phyloP scores from a whole-genome alignment of 2,888 invertebrate species.

The Byasa hedistus region DNA sequence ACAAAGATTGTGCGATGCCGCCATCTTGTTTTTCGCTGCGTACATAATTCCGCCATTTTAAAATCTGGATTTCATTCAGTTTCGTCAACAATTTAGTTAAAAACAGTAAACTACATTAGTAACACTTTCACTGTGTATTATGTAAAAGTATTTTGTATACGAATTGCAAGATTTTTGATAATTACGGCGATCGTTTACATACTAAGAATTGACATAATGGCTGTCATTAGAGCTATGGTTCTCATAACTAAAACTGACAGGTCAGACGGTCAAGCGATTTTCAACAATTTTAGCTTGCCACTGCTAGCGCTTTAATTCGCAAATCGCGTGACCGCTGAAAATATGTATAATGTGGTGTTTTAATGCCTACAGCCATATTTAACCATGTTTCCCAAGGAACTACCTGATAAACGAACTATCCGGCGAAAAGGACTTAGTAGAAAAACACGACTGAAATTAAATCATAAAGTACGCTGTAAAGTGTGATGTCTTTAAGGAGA shows the following conservation, averaged over 20 bases:
- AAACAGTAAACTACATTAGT: neutral
- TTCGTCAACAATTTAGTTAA: neutral
- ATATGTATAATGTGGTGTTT: too few relatives aligned
- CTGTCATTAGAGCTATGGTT: neutral
- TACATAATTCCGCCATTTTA: too few relatives aligned
- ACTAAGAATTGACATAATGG: neutral
- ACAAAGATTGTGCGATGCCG: too few relatives aligned
- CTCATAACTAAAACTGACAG: neutral
- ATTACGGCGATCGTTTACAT: neutral
- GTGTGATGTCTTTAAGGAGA: too few relatives aligned
- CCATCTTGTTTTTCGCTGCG: too few relatives aligned
- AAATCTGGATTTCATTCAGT: neutral
- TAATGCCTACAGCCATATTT: too few relatives aligned
- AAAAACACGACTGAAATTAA: too few relatives aligned
- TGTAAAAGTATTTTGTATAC: neutral
- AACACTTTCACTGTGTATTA: neutral
- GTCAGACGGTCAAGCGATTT: conserved; percentile 14
- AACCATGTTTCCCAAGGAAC: too few relatives aligned
- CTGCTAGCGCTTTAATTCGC: conserved; percentile 14
- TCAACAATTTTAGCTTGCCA: neutral
- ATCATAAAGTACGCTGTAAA: too few relatives aligned
- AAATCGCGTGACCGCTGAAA: conserved; percentile 14
- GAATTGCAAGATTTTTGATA: neutral
- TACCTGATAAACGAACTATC: too few relatives aligned
- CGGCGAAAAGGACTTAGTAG: too few relatives aligned